Evolutionary conservation across 2,888 invertebrate genomes (phyloP).

Genomic region (Bombylius major): DNA sequence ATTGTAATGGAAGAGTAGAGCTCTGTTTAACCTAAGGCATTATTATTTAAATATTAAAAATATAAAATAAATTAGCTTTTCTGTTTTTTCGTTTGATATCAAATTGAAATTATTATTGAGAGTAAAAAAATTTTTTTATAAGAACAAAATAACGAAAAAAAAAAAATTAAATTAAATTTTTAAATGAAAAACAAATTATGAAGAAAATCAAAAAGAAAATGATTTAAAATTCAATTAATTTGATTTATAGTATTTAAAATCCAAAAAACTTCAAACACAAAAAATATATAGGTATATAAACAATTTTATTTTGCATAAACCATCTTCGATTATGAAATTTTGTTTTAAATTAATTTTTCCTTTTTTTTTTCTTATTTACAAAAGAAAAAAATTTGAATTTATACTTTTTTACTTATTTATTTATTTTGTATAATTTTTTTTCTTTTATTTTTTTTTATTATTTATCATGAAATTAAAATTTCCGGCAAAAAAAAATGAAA

Average conservation of each 20-base stretch:
- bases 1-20: constrained; percentile 2
- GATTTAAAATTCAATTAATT: too few species aligned
- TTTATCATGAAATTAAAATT: neutral
- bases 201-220: too few species aligned
- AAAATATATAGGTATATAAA: too few species aligned
- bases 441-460: constrained; percentile 3
- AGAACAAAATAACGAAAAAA: neutral
- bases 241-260: too few species aligned
- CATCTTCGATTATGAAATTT: neutral
- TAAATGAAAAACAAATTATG: too few species aligned
- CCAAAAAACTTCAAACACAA: too few species aligned
- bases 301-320: neutral
- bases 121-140: neutral
- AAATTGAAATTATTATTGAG: neutral
- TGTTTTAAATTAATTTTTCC: constrained; percentile 14
- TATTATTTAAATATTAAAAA: constrained; percentile 1
- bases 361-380: neutral
- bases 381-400: constrained; percentile 1
- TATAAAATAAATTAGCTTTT: constrained; percentile 4
- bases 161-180: neutral
- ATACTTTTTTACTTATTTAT: neutral
- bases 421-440: constrained; percentile 14
- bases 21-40: constrained; percentile 9
- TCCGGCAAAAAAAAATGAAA: constrained; percentile 18
- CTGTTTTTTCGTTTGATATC: constrained; percentile 11